Base-by-base conservation (phyloP, 2,113 vertebrate species). In the Orientallactaga bullata region DNA sequence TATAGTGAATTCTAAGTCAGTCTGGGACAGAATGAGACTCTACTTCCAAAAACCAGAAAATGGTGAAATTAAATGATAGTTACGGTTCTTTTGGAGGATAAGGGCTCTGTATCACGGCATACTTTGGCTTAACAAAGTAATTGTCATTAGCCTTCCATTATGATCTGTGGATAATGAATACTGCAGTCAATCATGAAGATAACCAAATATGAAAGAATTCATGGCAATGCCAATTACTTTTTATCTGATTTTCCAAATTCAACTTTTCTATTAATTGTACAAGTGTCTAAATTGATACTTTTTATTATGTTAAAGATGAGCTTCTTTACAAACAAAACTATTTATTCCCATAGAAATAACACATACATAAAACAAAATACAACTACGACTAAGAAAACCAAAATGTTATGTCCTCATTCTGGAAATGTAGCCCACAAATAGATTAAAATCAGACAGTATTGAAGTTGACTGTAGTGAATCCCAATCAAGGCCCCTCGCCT, bases 121-220 rank as follows among this genome's bases (percentile, higher is more conserved):
- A 15, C 17, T 82, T 83, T 90, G n/a, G 1, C 72, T 94, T 76
- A 60, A 30, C 35, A 81, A 82, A 95, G 8, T 58, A 28, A 79
- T 21, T 94, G n/a, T 66, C 18, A 61, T 4, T 60, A 24, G 47
- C 66, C 32, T 26, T 51, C 85, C 18, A 32, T 3, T 16, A 16
- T 73, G 39, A 85, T 5, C 51, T 84, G 82, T 72, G 47, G 68
- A 32, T 80, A 63, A 68, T 24, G 20, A 17, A 3, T n/a, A 63
- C 86, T 39, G 5, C 35, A 92, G 65, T 7, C 18, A 73, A 47
- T 17, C 30, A 93, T 30, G 16, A 74, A 9, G 66, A 55, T 42
- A 58, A 72, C 17, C 13, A 55, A 51, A 68, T 0, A 71, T 23
- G 82, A 95, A 80, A 66, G 26, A 47, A 35, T 60, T 68, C 20